Base-by-base conservation (phyloP, 2,113 vertebrate species). In the Turdus rufiventris region DNA sequence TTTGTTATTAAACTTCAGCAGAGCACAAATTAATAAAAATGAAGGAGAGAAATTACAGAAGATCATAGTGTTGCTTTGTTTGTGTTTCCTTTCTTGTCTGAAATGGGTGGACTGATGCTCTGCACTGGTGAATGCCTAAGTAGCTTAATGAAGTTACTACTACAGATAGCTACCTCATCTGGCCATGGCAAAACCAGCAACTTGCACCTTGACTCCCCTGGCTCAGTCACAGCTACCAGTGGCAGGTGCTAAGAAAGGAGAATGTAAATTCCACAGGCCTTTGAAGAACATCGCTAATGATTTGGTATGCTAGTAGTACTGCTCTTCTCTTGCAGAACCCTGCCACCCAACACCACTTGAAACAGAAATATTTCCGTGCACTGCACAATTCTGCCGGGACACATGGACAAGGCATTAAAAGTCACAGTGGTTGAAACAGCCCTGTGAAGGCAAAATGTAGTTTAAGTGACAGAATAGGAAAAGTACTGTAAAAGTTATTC, bases 331-430 rank as follows among this genome's bases (percentile, higher is more conserved):
- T 53, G 20, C 8, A 83, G 29, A 23, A 81, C 12, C 12, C 6
- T 23, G 28, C 6, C 40, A 56, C 40, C 61, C 14, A 33, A 10
- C 31, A 58, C 7, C 18, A 38, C 21, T n/a, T 24, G 12, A 85
- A 48, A 71, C 20, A 51, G 31, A 74, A 78, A 7, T 43, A 84
- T 33, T 76, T 86, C 63, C 43, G 24, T 11, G 23, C 45, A 36
- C 0, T 0, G 8, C n/a, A 54, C 17, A 71, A 77, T 58, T 71
- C 14, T 83, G 7, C 31, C 18, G 73, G 1, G 4, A 57, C 14
- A 31, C 28, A 43, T 10, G 33, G 43, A 54, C 21, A 91, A 36
- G 3, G 4, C 38, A 68, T 50, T 73, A 75, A 61, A 1, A 11
- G 8, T 36, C 43, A 43, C 11, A 80, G 40, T 36, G 10, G 8